These are phyloP conservation scores for Leptopilina syphax DNA, from an alignment of 2,888 invertebrate genomes.

Conservation along the genomic window DNA sequence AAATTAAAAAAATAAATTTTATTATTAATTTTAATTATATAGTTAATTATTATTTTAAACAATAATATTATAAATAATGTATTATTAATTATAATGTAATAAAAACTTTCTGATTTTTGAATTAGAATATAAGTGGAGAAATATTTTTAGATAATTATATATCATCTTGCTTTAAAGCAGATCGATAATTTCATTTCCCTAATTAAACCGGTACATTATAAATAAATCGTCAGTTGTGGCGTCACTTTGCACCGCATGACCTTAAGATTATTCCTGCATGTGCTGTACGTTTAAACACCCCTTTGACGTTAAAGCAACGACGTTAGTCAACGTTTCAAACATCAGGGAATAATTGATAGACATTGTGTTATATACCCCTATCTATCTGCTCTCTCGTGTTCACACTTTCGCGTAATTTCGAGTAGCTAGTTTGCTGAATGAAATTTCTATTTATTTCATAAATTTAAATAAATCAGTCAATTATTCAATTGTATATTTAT, in stretches of 20 bases:
- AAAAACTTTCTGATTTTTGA: no score
- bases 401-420: background rate
- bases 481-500: no score
- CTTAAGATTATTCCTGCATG: slow-evolving; percentile 13
- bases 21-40: no score
- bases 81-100: no score
- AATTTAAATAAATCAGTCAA: no score
- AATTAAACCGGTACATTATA: slow-evolving; percentile 10
- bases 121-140: no score
- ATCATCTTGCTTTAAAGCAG: background rate
- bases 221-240: slow-evolving; percentile 1
- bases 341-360: background rate
- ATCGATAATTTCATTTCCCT: background rate
- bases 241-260: background rate
- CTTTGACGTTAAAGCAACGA: background rate
- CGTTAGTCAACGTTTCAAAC: background rate
- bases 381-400: background rate
- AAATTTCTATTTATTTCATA: background rate
- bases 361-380: background rate
- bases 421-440: no score
- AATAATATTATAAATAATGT: no score
- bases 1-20: no score
- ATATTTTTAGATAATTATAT: no score
- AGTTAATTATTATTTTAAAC: no score
- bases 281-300: background rate